Conservation (phyloP, 2,888 invertebrate species). For the Caenorhabditis japonica region DNA sequence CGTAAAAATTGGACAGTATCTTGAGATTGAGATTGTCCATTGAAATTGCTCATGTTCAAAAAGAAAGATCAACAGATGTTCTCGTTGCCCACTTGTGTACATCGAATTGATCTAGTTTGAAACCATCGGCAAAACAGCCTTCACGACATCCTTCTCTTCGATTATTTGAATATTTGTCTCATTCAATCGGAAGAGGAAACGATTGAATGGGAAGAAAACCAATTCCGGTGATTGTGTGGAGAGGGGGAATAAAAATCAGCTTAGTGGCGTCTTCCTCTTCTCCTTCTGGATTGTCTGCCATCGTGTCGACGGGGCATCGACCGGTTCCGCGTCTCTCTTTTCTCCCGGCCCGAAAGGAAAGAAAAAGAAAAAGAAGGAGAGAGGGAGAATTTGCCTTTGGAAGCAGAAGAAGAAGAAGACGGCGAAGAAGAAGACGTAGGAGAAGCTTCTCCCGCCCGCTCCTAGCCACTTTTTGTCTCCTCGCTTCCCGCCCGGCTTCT, state of each 20-base stretch:
- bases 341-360: too few relatives aligned
- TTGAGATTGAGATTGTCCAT: too few relatives aligned
- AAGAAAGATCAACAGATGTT: too few relatives aligned
- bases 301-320: conserved; percentile 31
- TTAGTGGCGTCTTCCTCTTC: conserved; percentile 8
- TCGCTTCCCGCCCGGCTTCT: conserved; percentile 19
- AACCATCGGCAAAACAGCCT: too few relatives aligned
- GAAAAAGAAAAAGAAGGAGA: conserved; percentile 38
- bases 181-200: too few relatives aligned
- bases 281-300: conserved; percentile 29
- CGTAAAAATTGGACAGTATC: too few relatives aligned
- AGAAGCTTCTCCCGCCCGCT: neutral
- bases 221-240: conserved; percentile 38
- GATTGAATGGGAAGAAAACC: too few relatives aligned
- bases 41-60: too few relatives aligned
- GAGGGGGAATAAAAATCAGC: conserved; percentile 34
- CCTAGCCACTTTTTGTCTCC: conserved; percentile 48
- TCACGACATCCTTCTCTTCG: too few relatives aligned
- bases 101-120: too few relatives aligned
- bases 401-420: conserved; percentile 9
- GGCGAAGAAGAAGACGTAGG: neutral
- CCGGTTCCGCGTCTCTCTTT: conserved; percentile 17
- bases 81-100: too few relatives aligned
- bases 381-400: conserved; percentile 9
- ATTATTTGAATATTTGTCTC: too few relatives aligned